Evolutionary conservation across 30 jellyfish, hydroid and myxozoan species (phyloP), one percentile per base, ranked within the genome.

Genomic region (Morbakka virulenta): DNA sequence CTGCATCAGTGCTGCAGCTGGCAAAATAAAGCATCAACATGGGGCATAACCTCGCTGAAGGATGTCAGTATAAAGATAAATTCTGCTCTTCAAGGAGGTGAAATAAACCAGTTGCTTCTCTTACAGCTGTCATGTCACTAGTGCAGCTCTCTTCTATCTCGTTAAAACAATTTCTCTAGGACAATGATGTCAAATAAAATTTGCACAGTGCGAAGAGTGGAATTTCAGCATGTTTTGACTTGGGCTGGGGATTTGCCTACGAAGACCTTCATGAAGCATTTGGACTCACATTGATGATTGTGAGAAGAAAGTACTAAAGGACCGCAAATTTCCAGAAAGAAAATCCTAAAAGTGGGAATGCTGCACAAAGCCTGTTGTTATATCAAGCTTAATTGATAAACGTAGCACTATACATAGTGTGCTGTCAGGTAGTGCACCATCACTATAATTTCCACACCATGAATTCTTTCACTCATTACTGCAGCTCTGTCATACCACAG

Each of bases 71-170:
- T 63, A 67, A 65, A 79, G 41, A 29, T 24, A 41, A 79, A 48
- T 27, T 51, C 84, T 25, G 50, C 53, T 79, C 90, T 23, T 47
- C 32, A n/a, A 79, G 76, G 31, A 53, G 23, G 2, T 79, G 33
- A n/a, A 47, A 52, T 13, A 79, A 67, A 26, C 90, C 90, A 64
- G 48, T 64, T 47, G 90, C 90, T 65, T 79, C 83, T 25, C 81
- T 14, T 24, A 67, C 90, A 1, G 76, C 49, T 4, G 36, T 36
- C 20, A 49, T 75, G 66, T 65, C 76, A 2, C 76, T 69, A 36
- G 47, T 52, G 76, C 86, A 50, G 76, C 35, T 74, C 32, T 75
- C 34, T 26, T 32, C 62, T 20, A 74, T 74, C 48, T 74, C 83
- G 9, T 35, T 52, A 51, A n/a, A n/a, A n/a, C n/a, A n/a, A n/a